Evolutionary conservation across 2,113 vertebrate genomes (phyloP).

Genomic region (Thymallus thymallus): DNA sequence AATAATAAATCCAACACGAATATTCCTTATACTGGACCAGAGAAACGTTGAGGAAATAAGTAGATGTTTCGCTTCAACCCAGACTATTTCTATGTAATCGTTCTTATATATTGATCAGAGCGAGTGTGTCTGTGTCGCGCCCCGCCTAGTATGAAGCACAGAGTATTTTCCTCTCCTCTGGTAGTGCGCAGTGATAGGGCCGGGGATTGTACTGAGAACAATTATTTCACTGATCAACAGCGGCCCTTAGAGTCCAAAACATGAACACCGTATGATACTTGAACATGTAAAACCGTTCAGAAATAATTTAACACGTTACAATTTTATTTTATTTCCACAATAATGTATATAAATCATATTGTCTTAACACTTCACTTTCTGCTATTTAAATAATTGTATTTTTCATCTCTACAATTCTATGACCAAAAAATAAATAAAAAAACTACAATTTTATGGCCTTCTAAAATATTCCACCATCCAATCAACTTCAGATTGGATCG

Average conservation of each 20-base stretch:
- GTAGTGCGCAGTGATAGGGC: not conserved
- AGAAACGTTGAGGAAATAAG: not conserved
- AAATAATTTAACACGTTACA: too few species aligned
- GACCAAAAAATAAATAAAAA: too few species aligned
- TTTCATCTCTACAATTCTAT: too few species aligned
- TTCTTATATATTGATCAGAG: too few species aligned
- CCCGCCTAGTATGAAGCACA: not conserved
- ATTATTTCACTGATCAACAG: slow-evolving; percentile 16
- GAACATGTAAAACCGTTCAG: too few species aligned
- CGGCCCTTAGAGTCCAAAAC: slow-evolving; percentile 9
- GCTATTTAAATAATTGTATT: too few species aligned
- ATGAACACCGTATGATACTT: too few species aligned
- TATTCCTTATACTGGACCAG: not conserved
- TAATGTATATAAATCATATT: too few species aligned
- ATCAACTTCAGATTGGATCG: not conserved
- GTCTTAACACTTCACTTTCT: too few species aligned
- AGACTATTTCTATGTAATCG: too few species aligned
- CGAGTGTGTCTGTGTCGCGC: not conserved
- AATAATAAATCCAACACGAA: not conserved
- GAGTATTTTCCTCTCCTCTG: not conserved
- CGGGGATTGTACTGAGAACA: not conserved
- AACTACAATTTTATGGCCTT: too few species aligned
- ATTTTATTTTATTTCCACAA: too few species aligned
- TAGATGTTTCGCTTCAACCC: not conserved
- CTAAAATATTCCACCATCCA: not conserved